These are phyloP conservation scores for Sesia apiformis DNA, from an alignment of 2,888 invertebrate genomes.

Conservation along the genomic window DNA sequence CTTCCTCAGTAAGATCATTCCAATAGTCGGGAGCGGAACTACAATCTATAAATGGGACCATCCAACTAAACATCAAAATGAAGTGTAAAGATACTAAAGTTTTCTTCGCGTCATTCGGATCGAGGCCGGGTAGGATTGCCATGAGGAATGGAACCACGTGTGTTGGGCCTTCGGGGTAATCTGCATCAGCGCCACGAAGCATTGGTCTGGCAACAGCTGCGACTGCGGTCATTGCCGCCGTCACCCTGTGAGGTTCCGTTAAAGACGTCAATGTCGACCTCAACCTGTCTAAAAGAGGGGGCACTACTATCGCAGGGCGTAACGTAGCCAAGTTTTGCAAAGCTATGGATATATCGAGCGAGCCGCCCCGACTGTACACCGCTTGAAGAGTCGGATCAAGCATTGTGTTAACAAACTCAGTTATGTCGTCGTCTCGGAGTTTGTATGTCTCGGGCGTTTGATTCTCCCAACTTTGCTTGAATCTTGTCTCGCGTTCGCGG, in stretches of 20 bases:
- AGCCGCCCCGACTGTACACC: slow-evolving; percentile 83
- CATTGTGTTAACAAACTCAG: slow-evolving; percentile 84
- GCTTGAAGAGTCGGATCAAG: slow-evolving; percentile 84
- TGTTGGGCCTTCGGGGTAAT: slow-evolving; percentile 83
- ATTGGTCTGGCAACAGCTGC: slow-evolving; percentile 80
- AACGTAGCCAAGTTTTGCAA: slow-evolving; percentile 85
- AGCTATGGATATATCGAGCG: slow-evolving; percentile 77
- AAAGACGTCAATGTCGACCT: slow-evolving; percentile 87
- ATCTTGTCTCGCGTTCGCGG: slow-evolving; percentile 76
- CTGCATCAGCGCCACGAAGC: slow-evolving; percentile 67
- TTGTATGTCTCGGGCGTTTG: slow-evolving; percentile 79
- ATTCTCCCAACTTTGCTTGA: slow-evolving; percentile 80
- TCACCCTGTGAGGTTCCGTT: slow-evolving; percentile 90
- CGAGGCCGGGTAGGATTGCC: slow-evolving; percentile 89
- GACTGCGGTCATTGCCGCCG: slow-evolving; percentile 81
- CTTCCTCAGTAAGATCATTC: slow-evolving; percentile 84
- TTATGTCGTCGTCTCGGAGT: slow-evolving; percentile 86
- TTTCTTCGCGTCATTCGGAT: slow-evolving; percentile 89
- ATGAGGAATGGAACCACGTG: slow-evolving; percentile 88
- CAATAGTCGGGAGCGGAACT: slow-evolving; percentile 82
- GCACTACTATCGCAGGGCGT: slow-evolving; percentile 87
- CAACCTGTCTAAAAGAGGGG: slow-evolving; percentile 86
- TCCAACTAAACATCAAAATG: slow-evolving; percentile 82
- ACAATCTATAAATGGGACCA: slow-evolving; percentile 90
- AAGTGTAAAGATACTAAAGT: slow-evolving; percentile 85